These are phyloP conservation scores for Podilymbus podiceps DNA, from an alignment of 2,113 vertebrate genomes.

Conservation along the genomic window DNA sequence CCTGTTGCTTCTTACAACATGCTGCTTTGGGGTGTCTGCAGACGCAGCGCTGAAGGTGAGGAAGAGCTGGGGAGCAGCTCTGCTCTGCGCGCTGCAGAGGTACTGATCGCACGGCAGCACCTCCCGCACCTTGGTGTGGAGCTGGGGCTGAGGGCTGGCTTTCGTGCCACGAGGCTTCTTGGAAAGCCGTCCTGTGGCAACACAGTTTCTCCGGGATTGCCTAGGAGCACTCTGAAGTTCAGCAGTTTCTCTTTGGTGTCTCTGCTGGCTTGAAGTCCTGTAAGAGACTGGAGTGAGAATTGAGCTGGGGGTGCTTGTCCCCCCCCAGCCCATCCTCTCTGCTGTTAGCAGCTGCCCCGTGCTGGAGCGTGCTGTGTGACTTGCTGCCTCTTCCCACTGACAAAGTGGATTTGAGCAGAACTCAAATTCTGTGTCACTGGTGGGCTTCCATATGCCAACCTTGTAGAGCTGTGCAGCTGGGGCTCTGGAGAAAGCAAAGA, in stretches of 20 bases:
- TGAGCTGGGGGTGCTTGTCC: neutral
- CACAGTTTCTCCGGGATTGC: neutral
- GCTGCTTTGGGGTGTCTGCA: neutral
- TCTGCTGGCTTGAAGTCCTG: neutral
- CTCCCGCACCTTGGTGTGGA: neutral
- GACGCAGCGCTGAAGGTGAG: neutral
- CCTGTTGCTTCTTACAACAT: neutral
- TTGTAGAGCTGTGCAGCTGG: neutral
- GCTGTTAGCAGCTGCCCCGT: neutral
- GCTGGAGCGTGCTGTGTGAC: accelerated
- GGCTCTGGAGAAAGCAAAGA: neutral
- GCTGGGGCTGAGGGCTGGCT: neutral
- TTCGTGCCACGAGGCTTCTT: neutral
- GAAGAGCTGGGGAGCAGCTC: neutral
- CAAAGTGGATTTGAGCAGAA: neutral
- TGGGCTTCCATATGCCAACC: neutral
- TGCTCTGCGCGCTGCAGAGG: neutral
- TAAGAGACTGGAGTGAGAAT: neutral
- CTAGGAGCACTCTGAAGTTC: neutral
- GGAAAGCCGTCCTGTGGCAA: neutral
- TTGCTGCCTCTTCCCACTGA: neutral
- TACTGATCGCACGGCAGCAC: accelerated
- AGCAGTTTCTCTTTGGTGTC: neutral
- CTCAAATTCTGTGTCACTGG: neutral
- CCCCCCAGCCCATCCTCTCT: neutral